Percentiles rank a stretch among this genome's conserved stretches.
Evolutionary conservation across 2,113 vertebrate genomes (phyloP).

Genomic region (Marmota flaviventris): DNA sequence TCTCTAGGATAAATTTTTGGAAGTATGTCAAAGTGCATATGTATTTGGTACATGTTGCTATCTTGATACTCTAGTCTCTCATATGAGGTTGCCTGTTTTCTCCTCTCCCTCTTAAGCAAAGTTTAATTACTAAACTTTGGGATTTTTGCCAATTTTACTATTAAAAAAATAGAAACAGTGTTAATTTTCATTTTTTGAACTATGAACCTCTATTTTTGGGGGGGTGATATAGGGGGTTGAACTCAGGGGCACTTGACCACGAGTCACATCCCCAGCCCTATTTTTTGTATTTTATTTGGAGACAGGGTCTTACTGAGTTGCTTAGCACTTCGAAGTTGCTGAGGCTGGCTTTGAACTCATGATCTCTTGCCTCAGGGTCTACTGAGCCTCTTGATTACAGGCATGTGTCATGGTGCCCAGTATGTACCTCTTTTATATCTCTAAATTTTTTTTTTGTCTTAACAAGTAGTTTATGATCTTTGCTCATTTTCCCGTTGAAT

Average conservation of each 20-base stretch:
- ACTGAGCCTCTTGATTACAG: too few species aligned
- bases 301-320: too few species aligned
- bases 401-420: too few species aligned
- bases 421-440: not conserved
- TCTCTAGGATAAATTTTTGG: constrained; percentile 15
- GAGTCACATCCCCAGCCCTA: too few species aligned
- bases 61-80: not conserved
- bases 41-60: not conserved
- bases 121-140: not conserved
- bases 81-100: not conserved
- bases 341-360: too few species aligned
- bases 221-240: too few species aligned
- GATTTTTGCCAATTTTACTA: not conserved
- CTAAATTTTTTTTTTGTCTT: constrained; percentile 4
- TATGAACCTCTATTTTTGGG: not conserved
- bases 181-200: constrained; percentile 48
- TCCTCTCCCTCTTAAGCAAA: not conserved
- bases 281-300: too few species aligned
- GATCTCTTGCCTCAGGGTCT: too few species aligned
- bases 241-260: too few species aligned
- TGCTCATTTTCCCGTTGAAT: not conserved
- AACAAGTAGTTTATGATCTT: not conserved
- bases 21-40: not conserved
- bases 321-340: too few species aligned
- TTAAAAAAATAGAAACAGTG: not conserved